Percentiles rank a stretch among this genome's conserved stretches.
Evolutionary conservation across 2,888 invertebrate species (phyloP).

Genomic region (Eupithecia dodoneata): DNA sequence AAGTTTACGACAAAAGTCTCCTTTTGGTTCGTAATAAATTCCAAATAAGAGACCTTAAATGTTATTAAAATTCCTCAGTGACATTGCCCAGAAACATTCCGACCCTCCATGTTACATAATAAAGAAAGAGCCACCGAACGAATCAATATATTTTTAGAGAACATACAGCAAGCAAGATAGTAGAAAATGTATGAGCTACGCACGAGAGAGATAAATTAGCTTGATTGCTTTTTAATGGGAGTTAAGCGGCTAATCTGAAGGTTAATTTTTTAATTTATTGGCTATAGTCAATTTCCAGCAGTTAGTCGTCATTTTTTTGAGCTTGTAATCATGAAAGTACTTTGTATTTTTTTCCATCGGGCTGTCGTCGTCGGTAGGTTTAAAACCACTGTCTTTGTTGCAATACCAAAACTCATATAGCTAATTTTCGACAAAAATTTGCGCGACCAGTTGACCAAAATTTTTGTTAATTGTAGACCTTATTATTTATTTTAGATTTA

Average conservation of each 20-base stretch:
- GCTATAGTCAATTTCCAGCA: not conserved
- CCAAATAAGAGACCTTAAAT: constrained; percentile 19
- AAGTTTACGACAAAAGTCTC: constrained; percentile 2
- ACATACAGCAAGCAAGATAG: constrained; percentile 13
- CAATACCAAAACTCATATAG: not conserved
- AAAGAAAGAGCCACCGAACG: constrained; percentile 20
- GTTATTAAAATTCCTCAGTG: constrained; percentile 35
- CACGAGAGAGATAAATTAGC: constrained; percentile 41
- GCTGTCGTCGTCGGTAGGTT: not conserved
- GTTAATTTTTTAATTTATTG: constrained; percentile 26
- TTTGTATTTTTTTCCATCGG: not conserved
- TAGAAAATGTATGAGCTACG: not conserved
- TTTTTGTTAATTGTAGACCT: no score
- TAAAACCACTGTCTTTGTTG: not conserved
- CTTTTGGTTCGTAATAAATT: constrained; percentile 5
- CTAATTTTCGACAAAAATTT: no score
- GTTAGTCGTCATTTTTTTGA: not conserved
- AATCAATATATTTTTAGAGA: constrained; percentile 54
- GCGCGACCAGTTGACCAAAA: no score
- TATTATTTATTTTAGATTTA: no score
- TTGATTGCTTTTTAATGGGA: constrained; percentile 52
- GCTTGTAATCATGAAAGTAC: not conserved
- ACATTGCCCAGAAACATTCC: constrained; percentile 44
- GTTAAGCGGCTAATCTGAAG: constrained; percentile 31
- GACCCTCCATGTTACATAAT: constrained; percentile 27